These are phyloP conservation scores for Amphipoea oculea DNA, from an alignment of 2,888 invertebrate genomes.

Conservation along the genomic window DNA sequence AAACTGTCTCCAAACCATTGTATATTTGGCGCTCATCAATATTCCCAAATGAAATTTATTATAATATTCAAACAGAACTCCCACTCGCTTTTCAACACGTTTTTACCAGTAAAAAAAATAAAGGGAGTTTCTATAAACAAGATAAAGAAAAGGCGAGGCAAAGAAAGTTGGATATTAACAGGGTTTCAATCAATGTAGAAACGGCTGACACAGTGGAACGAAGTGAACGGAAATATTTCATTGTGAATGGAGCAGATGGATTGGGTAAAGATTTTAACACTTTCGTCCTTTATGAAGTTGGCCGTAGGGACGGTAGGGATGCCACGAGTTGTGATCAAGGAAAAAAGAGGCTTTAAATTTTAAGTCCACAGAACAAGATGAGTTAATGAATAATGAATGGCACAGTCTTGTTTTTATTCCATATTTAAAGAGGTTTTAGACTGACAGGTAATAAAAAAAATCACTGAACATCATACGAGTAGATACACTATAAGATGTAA, in stretches of 20 bases:
- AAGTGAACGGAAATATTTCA: constrained; percentile 70
- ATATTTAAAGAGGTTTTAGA: background rate
- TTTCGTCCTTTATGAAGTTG: constrained; percentile 75
- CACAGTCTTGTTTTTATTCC: background rate
- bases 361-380: background rate
- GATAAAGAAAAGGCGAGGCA: constrained; percentile 50
- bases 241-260: constrained; percentile 72
- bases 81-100: constrained; percentile 50
- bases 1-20: constrained; percentile 34
- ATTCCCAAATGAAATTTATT: constrained; percentile 55
- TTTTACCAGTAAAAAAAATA: constrained; percentile 51
- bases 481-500: background rate
- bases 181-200: constrained; percentile 68
- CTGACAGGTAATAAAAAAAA: background rate
- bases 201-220: constrained; percentile 65
- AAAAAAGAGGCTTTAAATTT: constrained; percentile 29
- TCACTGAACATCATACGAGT: too few relatives aligned
- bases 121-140: constrained; percentile 50
- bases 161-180: constrained; percentile 64
- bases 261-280: constrained; percentile 73
- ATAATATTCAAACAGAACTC: constrained; percentile 49
- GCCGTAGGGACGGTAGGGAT: constrained; percentile 61
- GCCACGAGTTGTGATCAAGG: constrained; percentile 24
- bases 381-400: constrained; percentile 36
- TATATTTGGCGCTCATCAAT: constrained; percentile 51